Evolutionary conservation across 35 echinoderm and acorn worm species (phyloP), one percentile per base, ranked within the genome.

Genomic region (Eucidaris tribuloides): DNA sequence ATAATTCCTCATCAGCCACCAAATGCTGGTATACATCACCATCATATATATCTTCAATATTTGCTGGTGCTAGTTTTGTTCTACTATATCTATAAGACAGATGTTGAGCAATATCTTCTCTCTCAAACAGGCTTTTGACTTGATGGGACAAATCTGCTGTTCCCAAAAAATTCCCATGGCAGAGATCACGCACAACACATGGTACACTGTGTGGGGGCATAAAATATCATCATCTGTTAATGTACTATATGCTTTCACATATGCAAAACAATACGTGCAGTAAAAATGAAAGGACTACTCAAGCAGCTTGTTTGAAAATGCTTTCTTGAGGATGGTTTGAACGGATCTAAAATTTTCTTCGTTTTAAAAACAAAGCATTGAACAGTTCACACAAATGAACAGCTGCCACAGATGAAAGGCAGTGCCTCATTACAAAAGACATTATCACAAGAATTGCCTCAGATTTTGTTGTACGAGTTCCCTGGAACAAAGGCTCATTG

Each of bases 21-120:
- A 85, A 4, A 17, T 83, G 52, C 70, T 90, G 17, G 50, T 90
- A 90, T 18, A 83, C 43, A 19, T 91, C 48, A 35, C 82, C 88
- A 85, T 85, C 71, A 85, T 60, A 91, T 64, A 82, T 88, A 85
- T 85, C 88, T 56, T 91, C 88, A 57, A 91, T 77, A 37, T 37
- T 65, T 41, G 62, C 72, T 42, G 41, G 45, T 11, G 57, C 39
- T 17, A 24, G 17, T 42, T 72, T 91, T 20, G 39, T 45, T 28
- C 66, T 5, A 24, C 5, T 72, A 17, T n/a, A 13, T 17, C 31
- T 0, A 14, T 38, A 11, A 39, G 66, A 40, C 0, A 72, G 0
- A 72, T 72, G 32, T 5, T 32, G 27, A 30, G 29, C 20, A 25
- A 58, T 58, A 83, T 55, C 66, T 72, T 9, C 11, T 40, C 66